Base-by-base conservation (phyloP, 2,888 invertebrate species). In the Cantharis nigra region DNA sequence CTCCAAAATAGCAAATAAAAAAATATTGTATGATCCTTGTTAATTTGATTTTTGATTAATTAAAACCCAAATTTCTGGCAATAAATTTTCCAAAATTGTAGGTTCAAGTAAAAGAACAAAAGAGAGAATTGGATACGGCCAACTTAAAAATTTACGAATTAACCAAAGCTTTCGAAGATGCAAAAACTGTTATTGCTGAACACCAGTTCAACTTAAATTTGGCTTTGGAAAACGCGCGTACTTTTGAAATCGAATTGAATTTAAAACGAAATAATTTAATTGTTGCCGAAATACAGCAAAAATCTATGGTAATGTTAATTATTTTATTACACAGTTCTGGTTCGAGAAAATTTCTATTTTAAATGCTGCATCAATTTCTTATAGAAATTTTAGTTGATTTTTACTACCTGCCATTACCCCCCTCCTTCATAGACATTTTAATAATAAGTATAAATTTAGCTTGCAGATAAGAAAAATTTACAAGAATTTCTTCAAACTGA, bases 391-490 rank as follows among this genome's bases (percentile, higher is more conserved):
- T n/a, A n/a, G n/a, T n/a, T n/a, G n/a, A n/a, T n/a, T n/a, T n/a
- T n/a, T n/a, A n/a, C n/a, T n/a, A n/a, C n/a, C n/a, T n/a, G n/a
- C n/a, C n/a, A n/a, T n/a, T 16, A 16, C 16, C 16, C 16, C 16
- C 16, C 16, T 16, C n/a, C n/a, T n/a, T n/a, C n/a, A 16, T 16
- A 16, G 16, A 16, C 16, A 16, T n/a, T n/a, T n/a, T 16, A 16
- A 16, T 16, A 16, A 16, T 16, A 1, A 16, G 0, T 16, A 1
- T 16, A 16, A 33, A 76, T 78, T 67, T 75, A 85, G 85, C 77
- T 78, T 9, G 75, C 82, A 16, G 85, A 86, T 81, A 81, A 77
- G 71, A 81, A 84, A 14, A 75, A 79, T 5, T 71, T 86, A 18
- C 81, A 82, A 75, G 82, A 84, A 63, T 79, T 81, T 63, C 74